A percentile compares a stretch with the other conserved stretches of the same genome.
These are phyloP conservation scores for Clamator glandarius DNA, from an alignment of 2,797 vertebrate genomes.

Conservation along the genomic window DNA sequence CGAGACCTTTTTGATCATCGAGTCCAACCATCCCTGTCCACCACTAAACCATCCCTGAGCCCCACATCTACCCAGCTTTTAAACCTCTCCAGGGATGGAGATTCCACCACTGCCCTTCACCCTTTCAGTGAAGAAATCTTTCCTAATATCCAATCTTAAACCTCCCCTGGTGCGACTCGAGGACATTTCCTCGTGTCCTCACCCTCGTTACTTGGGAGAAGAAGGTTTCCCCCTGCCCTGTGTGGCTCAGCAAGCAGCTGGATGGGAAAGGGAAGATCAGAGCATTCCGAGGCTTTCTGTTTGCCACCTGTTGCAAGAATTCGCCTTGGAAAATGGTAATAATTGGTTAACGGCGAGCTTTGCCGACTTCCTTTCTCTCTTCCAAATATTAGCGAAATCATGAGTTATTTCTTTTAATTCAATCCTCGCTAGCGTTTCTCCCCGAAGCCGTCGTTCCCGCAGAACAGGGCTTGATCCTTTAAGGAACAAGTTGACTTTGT, in stretches of 20 bases:
- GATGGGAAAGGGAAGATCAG: not conserved
- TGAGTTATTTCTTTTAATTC: not conserved
- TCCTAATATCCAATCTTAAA: too few species aligned
- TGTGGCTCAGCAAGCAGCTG: not conserved
- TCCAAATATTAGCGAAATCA: not conserved
- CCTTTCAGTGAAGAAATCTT: too few species aligned
- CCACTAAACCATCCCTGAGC: too few species aligned
- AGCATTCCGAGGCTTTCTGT: not conserved
- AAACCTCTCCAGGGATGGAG: too few species aligned
- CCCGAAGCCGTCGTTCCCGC: not conserved
- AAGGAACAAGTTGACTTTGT: not conserved
- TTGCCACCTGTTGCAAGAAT: conserved; percentile 31
- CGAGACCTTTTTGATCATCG: too few species aligned
- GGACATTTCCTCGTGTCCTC: too few species aligned
- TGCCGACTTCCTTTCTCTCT: not conserved
- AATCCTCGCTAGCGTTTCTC: not conserved
- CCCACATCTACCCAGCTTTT: too few species aligned
- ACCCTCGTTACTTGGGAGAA: too few species aligned
- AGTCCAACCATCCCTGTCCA: too few species aligned
- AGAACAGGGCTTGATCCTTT: not conserved
- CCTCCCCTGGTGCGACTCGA: too few species aligned
- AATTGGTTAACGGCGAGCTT: not conserved
- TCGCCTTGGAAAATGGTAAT: not conserved
- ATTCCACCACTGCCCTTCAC: too few species aligned
- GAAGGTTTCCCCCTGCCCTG: not conserved